phyloP scores from a whole-genome alignment of 2,113 vertebrate species.

The Carlito syrichta region DNA sequence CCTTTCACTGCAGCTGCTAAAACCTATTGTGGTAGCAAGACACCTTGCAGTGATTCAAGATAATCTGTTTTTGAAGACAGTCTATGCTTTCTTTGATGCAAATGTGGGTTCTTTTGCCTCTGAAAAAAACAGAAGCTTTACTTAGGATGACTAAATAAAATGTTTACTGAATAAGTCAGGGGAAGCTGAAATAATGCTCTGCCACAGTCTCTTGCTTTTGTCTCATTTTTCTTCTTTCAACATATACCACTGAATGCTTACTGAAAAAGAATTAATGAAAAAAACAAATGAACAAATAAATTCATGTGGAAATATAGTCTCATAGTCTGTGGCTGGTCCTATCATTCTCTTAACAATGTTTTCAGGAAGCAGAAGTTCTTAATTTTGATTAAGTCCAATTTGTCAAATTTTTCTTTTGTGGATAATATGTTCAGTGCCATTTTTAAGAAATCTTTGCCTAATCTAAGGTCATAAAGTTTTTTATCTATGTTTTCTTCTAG shows the following conservation, averaged over 20 bases:
- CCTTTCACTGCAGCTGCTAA: slow-evolving; percentile 45
- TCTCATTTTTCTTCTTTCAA: slow-evolving; percentile 46
- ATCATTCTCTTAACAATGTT: background rate
- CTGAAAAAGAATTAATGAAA: slow-evolving; percentile 30
- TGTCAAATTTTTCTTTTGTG: background rate
- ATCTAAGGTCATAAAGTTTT: background rate
- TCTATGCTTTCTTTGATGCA: slow-evolving; percentile 52
- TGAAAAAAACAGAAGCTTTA: background rate
- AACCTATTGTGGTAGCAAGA: slow-evolving; percentile 58
- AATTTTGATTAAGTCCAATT: background rate
- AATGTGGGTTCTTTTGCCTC: slow-evolving; percentile 36
- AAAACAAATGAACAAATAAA: slow-evolving; percentile 32
- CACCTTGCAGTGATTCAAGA: slow-evolving; percentile 54
- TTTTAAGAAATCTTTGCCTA: background rate
- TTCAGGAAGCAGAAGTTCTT: background rate
- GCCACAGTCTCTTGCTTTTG: slow-evolving; percentile 18
- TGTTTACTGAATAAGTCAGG: slow-evolving; percentile 62
- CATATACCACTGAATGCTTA: background rate
- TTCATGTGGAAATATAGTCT: background rate
- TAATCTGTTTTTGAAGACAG: slow-evolving; percentile 62
- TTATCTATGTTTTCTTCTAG: background rate
- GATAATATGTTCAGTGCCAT: background rate
- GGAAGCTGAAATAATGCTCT: slow-evolving; percentile 48
- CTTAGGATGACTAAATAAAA: slow-evolving; percentile 50
- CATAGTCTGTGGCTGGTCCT: background rate